phyloP scores from a whole-genome alignment of 2,113 vertebrate species.

The Ailurus styani region DNA sequence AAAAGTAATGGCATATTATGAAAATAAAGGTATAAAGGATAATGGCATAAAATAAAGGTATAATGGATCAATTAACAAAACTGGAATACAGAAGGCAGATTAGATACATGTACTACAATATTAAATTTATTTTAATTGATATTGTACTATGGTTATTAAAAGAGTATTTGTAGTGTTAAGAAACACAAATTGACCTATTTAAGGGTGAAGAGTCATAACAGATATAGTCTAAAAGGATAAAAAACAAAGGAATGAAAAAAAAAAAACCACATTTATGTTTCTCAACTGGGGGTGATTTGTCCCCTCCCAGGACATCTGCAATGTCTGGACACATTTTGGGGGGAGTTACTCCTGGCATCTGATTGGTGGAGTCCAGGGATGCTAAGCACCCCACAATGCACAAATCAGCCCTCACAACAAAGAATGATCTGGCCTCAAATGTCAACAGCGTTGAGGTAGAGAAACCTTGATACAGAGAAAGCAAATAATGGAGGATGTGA shows the following conservation, averaged over 20 bases:
- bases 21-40: neutral
- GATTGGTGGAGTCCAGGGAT: neutral
- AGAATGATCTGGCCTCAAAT: neutral
- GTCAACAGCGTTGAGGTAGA: neutral
- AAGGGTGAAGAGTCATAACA: neutral
- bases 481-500: neutral
- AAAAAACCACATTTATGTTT: neutral
- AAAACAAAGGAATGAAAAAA: neutral
- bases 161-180: neutral
- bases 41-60: neutral
- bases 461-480: neutral
- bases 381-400: neutral
- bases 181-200: neutral
- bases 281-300: neutral
- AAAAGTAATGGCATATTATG: neutral
- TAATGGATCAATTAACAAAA: neutral
- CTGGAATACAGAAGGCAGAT: neutral
- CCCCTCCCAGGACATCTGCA: neutral
- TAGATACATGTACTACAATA: neutral
- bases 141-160: neutral
- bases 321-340: neutral
- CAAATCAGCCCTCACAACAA: neutral
- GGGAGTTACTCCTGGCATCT: neutral
- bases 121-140: neutral
- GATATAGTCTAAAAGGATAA: neutral